Percentiles rank a stretch among this genome's conserved stretches.
phyloP scores from a whole-genome alignment of 2,113 vertebrate genomes.

The Uropsilus gracilis region DNA sequence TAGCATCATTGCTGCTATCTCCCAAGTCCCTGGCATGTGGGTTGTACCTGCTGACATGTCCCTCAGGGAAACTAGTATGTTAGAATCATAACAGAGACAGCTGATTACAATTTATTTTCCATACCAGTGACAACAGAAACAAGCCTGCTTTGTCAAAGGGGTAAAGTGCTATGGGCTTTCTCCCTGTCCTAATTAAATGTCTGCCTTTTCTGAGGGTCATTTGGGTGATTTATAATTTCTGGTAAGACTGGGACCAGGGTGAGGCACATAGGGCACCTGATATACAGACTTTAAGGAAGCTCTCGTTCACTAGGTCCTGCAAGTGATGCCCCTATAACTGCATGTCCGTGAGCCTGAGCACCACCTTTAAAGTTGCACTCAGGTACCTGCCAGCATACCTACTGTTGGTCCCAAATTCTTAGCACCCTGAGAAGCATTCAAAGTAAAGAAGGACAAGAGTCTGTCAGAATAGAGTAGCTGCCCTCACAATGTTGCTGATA shows the following conservation, averaged over 20 bases:
- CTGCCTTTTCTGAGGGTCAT: constrained; percentile 23
- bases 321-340: background rate
- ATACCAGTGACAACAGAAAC: constrained; percentile 53
- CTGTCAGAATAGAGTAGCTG: background rate
- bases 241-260: background rate
- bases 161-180: constrained; percentile 6
- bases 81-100: constrained; percentile 56
- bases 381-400: background rate
- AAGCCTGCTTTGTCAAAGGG: constrained; percentile 39
- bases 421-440: background rate
- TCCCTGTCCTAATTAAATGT: constrained; percentile 60
- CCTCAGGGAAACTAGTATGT: constrained; percentile 69
- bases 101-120: constrained; percentile 72
- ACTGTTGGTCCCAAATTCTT: background rate
- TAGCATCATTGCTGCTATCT: constrained; percentile 54
- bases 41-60: constrained; percentile 69
- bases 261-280: background rate
- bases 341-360: background rate
- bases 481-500: background rate
- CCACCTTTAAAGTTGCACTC: background rate
- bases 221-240: constrained; percentile 56
- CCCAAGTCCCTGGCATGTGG: constrained; percentile 34
- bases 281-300: background rate
- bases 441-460: background rate
- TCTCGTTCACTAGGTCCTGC: background rate